Evolutionary conservation across 1,140 invertebrate species (phyloP).

Genomic region (Harpegnathos saltator): DNA sequence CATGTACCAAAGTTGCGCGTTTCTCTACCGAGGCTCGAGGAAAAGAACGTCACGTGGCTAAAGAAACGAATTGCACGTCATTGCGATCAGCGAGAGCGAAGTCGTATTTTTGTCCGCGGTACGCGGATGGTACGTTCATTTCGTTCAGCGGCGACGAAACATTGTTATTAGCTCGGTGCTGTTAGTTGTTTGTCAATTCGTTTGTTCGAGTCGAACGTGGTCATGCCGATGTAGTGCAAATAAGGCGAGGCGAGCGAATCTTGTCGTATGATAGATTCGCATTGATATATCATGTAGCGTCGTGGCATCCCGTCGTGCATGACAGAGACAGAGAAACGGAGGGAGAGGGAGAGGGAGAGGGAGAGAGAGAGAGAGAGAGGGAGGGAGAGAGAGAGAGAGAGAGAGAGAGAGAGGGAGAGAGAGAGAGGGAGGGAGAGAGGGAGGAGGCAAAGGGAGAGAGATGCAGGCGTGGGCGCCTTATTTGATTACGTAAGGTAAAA

Average conservation of each 20-base stretch:
- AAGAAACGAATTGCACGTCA: neutral
- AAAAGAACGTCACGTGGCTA: neutral
- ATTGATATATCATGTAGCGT: slow-evolving; percentile 40
- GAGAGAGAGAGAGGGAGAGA: too few species aligned
- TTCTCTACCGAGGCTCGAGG: neutral
- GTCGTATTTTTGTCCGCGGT: neutral
- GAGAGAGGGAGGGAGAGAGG: too few species aligned
- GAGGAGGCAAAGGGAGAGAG: too few species aligned
- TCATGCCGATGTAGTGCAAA: slow-evolving; percentile 6
- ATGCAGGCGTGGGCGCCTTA: slow-evolving; percentile 9
- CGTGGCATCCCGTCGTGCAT: neutral
- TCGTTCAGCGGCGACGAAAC: neutral
- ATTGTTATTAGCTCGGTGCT: neutral
- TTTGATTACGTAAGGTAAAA: slow-evolving; percentile 65
- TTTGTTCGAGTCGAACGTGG: neutral
- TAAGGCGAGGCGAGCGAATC: slow-evolving; percentile 16
- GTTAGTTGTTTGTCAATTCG: slow-evolving; percentile 36
- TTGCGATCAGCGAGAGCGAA: neutral
- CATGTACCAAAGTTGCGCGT: neutral
- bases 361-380: too few species aligned
- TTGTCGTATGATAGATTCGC: slow-evolving; percentile 36
- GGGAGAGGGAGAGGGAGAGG: too few species aligned
- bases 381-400: neutral
- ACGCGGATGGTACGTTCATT: neutral
- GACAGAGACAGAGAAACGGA: too few species aligned